Percentiles rank a stretch among this genome's conserved stretches.
Evolutionary conservation across 2,888 invertebrate species (phyloP).

Genomic region (Idaea straminata): DNA sequence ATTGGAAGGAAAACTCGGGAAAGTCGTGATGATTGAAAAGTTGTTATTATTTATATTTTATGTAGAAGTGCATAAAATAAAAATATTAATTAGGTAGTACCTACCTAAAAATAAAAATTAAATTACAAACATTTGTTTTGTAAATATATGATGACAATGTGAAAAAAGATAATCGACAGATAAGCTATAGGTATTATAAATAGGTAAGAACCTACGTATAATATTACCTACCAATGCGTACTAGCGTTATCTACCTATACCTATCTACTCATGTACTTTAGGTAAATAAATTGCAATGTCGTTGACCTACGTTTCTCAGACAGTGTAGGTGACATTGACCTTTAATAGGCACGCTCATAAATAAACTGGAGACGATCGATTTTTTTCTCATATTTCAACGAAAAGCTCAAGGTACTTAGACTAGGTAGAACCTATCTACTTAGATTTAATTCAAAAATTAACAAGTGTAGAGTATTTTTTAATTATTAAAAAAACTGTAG

Average conservation of each 20-base stretch:
- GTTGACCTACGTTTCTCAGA: conserved; percentile 39
- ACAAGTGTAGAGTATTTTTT: too few relatives aligned
- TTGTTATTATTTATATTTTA: too few relatives aligned
- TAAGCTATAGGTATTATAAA: not conserved
- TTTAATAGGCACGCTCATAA: conserved; percentile 29
- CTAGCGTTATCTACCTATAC: not conserved
- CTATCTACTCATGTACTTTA: not conserved
- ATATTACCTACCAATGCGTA: not conserved
- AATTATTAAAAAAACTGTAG: too few relatives aligned
- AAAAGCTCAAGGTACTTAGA: not conserved
- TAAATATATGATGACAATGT: not conserved
- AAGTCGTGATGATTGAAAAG: too few relatives aligned
- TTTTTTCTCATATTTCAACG: not conserved
- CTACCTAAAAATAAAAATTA: too few relatives aligned
- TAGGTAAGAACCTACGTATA: not conserved
- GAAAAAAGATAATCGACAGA: not conserved
- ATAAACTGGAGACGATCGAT: conserved; percentile 28
- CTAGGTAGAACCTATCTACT: not conserved
- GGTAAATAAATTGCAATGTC: conserved; percentile 34
- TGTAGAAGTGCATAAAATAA: too few relatives aligned
- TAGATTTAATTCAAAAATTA: too few relatives aligned
- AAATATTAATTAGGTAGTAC: too few relatives aligned
- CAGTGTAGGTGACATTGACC: conserved; percentile 48
- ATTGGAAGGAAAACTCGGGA: too few relatives aligned
- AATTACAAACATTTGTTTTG: not conserved